Evolutionary conservation across 1,140 invertebrate genomes (phyloP), one percentile per base, ranked within the genome.

Genomic region (Hydropsyche tenuis): DNA sequence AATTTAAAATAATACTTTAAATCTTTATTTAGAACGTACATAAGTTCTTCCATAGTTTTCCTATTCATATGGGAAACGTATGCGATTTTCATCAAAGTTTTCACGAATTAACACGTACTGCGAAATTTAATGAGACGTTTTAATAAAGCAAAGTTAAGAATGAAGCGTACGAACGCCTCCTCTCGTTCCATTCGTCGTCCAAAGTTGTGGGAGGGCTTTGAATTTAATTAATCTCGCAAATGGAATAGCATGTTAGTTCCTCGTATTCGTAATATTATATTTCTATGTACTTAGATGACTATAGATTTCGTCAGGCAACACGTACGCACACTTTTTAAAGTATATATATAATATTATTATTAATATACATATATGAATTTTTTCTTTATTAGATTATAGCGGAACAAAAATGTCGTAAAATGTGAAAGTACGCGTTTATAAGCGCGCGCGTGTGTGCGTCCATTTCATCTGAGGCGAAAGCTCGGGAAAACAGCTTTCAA

Each of bases 61-160:
- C 3, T 3, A 37, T 37, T 37, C 30, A 37, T 37, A 37, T 37
- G 30, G 30, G 30, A 4, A 37, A 16, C n/a, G 48, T 20, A 20
- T 16, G 16, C 48, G 63, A 66, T 66, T 66, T 66, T 43, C 63
- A 66, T 66, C 30, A 66, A 66, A 66, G 30, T 66, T 66, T 66
- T 66, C 37, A 16, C 63, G 12, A 66, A 66, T 66, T 43, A 37
- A 37, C 63, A 12, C 60, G 60, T 18, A 53, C 63, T 27, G 63
- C 14, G 25, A 37, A 66, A 66, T 66, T 63, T 22, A 66, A 66
- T 66, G 63, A 66, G 63, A 66, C 30, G 63, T 27, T 66, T 66
- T 66, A 66, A 30, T 64, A 37, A 30, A 42, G 30, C 42, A 42
- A 45, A 66, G 25, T 45, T 22, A 22, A 43, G 63, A 66, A 66